Base-by-base conservation (phyloP, 2,888 invertebrate species). In the Seira musarum region DNA sequence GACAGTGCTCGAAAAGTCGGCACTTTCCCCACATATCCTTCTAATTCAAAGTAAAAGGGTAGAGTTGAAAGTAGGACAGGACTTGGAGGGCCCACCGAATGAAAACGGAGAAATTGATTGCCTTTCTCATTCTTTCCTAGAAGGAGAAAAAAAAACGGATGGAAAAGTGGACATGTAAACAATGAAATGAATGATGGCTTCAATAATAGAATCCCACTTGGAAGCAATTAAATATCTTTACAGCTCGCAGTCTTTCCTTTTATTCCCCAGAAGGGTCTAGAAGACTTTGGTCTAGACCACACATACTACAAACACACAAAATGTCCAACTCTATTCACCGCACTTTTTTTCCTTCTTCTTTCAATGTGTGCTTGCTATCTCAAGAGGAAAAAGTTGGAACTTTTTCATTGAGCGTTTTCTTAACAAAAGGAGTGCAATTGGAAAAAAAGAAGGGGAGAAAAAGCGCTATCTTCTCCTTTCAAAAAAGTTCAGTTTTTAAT, bases 141-240 rank as follows among this genome's bases (percentile, higher is more conserved):
- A 13, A 64, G 19, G 13, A 40, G 46, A 64, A 13, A 2, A 72
- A 72, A 30, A 25, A n/a, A 65, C 30, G 24, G 69, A 40, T 40
- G 40, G 60, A 46, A 21, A 60, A 79, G 68, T 79, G 72, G 79
- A 79, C 79, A 72, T 79, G 79, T 79, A 79, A 79, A 79, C 79
- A 79, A 79, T 72, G 72, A 64, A 72, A 72, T 72, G 79, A 79
- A 67, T 68, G 79, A 68, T 66, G 61, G 66, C 60, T 70, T 22
- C 75, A 68, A 75, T 75, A 71, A 66, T 60, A 49, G 25, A 79
- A 66, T 71, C 67, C 40, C 30, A 71, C 60, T 40, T 40, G 40
- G 19, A 64, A 68, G 72, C 72, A 79, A 79, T 79, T 79, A 79
- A 79, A 77, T 69, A 57, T 64, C 35, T 57, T 63, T 40, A 13